Base-by-base conservation (phyloP, 2,797 vertebrate genomes). In the Sciurus carolinensis region DNA sequence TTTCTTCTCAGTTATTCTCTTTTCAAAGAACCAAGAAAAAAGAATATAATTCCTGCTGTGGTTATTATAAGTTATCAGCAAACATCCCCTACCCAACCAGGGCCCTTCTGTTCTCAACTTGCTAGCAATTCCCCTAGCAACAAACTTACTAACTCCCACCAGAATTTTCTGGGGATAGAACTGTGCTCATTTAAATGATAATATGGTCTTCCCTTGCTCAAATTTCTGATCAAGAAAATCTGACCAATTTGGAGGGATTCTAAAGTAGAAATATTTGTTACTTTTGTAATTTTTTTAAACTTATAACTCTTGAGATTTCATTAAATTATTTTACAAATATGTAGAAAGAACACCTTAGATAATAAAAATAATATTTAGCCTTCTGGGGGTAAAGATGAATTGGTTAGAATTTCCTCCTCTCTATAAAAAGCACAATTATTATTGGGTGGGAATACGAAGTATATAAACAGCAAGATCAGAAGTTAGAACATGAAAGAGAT, bases 101-200 rank as follows among this genome's bases (percentile, higher is more conserved):
- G 52, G 62, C 11, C 67, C 84, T 95, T 96, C 76, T 93, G 59
- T 80, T 96, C 42, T 87, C 88, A 94, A 83, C 87, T 92, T 94
- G 57, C 33, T 92, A 95, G 47, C 81, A 95, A 87, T 90, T 92
- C 13, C 64, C 95, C 33, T 95, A 95, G 87, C 85, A 95, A 92
- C 77, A 79, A 77, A 95, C 24, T 73, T 82, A 92, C 67, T 94
- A 84, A 88, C 36, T 94, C 77, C 64, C 24, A 86, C 44, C 83
- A 96, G 83, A 85, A 92, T 90, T 66, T 75, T 8, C 39, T 95
- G 71, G 39, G 59, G 39, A 67, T 66, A 85, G 10, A 92, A 50
- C 10, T 47, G 36, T 71, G 67, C 8, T 90, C 72, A 62, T 66
- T 67, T 80, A 93, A 87, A 75, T 73, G 84, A 90, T 76, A 95